Percentiles rank a stretch among this genome's conserved stretches.
These are phyloP conservation scores for Hiodon alosoides DNA, from an alignment of 2,113 vertebrate genomes.

Conservation along the genomic window DNA sequence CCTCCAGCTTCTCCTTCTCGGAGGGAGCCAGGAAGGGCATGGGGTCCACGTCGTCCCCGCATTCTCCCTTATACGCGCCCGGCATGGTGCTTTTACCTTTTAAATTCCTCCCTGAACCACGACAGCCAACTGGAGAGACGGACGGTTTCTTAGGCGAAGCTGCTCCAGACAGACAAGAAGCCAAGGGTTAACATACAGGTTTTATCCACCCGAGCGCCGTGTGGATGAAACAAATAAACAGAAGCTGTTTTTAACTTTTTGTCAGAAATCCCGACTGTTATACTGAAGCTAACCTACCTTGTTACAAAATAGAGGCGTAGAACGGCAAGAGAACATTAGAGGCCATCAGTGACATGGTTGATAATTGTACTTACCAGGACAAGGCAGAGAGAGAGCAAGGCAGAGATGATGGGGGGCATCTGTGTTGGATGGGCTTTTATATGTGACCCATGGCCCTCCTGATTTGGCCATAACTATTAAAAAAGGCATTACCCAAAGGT, in stretches of 20 bases:
- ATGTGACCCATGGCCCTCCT: conserved; percentile 35
- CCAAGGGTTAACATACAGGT: too few species aligned
- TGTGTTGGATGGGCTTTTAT: conserved; percentile 30
- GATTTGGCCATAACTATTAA: conserved; percentile 48
- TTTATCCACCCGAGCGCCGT: too few species aligned
- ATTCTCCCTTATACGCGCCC: conserved; percentile 62
- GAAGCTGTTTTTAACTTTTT: too few species aligned
- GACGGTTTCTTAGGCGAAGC: neutral
- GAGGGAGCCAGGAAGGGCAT: conserved; percentile 62
- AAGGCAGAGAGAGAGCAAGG: conserved; percentile 22
- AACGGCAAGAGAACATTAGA: neutral
- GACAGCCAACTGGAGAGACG: conserved; percentile 1
- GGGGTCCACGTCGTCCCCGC: conserved; percentile 56
- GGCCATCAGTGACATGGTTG: neutral
- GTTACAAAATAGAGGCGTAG: neutral
- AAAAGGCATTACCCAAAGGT: conserved; percentile 41
- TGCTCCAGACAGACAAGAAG: neutral
- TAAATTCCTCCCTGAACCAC: neutral
- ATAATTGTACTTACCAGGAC: conserved; percentile 36
- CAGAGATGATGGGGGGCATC: conserved; percentile 24
- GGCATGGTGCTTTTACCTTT: conserved; percentile 49
- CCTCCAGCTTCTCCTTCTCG: conserved; percentile 67
- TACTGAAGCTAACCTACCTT: too few species aligned
- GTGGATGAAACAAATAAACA: too few species aligned
- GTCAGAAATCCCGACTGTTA: too few species aligned